These are phyloP conservation scores for Callinectes sapidus DNA, from an alignment of 2,888 invertebrate species.

Conservation along the genomic window DNA sequence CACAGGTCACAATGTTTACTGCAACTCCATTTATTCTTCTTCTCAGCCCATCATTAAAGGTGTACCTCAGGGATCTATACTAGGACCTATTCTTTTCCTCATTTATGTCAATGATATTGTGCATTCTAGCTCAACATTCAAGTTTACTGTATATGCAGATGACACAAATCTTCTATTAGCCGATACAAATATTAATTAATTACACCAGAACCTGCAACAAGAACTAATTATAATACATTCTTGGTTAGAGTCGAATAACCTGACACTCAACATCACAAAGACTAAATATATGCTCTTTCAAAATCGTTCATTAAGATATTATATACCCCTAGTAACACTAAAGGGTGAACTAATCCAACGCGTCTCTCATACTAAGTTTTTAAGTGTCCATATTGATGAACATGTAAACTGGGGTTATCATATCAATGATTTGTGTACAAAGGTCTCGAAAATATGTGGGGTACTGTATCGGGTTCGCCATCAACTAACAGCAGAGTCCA, in stretches of 20 bases:
- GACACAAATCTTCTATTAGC: constrained; percentile 25
- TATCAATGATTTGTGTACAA: neutral
- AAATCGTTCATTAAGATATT: too few relatives aligned
- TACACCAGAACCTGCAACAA: neutral
- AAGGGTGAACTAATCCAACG: too few relatives aligned
- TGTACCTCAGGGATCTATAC: constrained; percentile 17
- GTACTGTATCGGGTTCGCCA: too few relatives aligned
- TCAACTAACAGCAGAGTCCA: too few relatives aligned
- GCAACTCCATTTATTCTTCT: constrained; percentile 2
- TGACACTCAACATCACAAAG: neutral
- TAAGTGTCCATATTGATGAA: too few relatives aligned
- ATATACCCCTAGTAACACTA: too few relatives aligned
- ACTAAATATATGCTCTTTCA: too few relatives aligned
- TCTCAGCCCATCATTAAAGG: constrained; percentile 11
- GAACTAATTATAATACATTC: neutral
- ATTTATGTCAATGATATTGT: too few relatives aligned
- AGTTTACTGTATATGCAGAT: neutral
- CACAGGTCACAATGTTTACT: constrained; percentile 27
- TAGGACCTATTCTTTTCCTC: neutral
- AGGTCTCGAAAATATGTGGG: neutral
- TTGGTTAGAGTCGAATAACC: neutral
- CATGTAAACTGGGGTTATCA: neutral
- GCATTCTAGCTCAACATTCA: neutral
- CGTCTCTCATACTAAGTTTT: too few relatives aligned
- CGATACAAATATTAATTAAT: neutral